Base-by-base conservation (phyloP, 2,113 vertebrate species). In the Taurulus bubalis region DNA sequence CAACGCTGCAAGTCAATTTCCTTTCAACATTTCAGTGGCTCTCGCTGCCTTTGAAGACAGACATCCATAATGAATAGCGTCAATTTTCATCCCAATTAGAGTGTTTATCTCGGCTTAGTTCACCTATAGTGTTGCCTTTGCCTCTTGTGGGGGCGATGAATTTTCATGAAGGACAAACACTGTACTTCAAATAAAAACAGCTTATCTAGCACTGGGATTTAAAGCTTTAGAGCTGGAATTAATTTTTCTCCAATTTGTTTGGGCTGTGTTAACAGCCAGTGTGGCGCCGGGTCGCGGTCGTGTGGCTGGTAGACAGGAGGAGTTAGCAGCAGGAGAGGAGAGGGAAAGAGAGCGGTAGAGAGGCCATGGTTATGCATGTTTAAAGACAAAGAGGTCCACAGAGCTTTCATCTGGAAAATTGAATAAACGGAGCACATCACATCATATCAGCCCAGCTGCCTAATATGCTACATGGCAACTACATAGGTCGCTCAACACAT, bases 21-120 rank as follows among this genome's bases (percentile, higher is more conserved):
- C 91, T 91, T 92, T 90, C 85, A 91, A 89, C 89, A 65, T 90
- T 91, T 93, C 92, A 85, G 83, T 79, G 87, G 82, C 69, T 89
- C 85, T 76, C 55, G n/a, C 78, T 69, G 79, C 83, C 89, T 95
- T 95, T 95, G 94, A 94, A 93, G 91, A 87, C 82, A 78, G 80
- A 82, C 92, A 87, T 86, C 89, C 71, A 85, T 94, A 94, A 93
- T 94, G 92, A 94, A 93, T 74, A 77, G 40, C 83, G 73, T 93
- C 88, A 91, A 91, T 93, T 94, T 94, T 92, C 89, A 79, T 93
- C 84, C 92, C 91, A 95, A 94, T 94, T 95, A 94, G 90, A 90
- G 87, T 93, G 91, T 93, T 95, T 94, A 94, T 93, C 91, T 89
- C 55, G 47, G 85, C 90, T 93, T 92, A 92, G 90, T 90, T 93